Base-by-base conservation (phyloP, 2,113 vertebrate species). In the Mirounga angustirostris region DNA sequence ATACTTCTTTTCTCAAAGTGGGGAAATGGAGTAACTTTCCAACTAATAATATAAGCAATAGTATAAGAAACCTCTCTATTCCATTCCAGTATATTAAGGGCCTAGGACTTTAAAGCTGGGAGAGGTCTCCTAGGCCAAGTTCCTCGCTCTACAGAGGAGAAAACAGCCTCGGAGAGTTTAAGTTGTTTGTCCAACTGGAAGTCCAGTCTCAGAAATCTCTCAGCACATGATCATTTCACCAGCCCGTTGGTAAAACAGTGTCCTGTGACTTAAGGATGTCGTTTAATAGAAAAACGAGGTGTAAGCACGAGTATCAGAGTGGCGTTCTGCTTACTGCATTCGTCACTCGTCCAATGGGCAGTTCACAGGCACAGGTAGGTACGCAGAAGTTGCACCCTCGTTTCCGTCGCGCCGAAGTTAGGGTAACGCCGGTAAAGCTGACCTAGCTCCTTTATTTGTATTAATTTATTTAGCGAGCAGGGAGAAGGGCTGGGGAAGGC, bases 1-100 rank as follows among this genome's bases (percentile, higher is more conserved):
- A 58, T 63, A 80, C 69, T 84, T 91, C 18, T 95, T 74, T 63
- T 69, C 52, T 93, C 50, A 13, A 96, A 92, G 52, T 4, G 82
- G n/a, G 54, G n/a, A 85, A 89, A 63, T 74, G 33, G 16, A 83
- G 0, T 76, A 96, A 76, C 50, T 97, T 95, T 74, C n/a, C 43
- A 87, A 87, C 46, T n/a, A 78, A 65, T 43, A 71, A 85, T 71
- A 10, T n/a, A 86, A 52, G 30, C 74, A 88, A 86, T n/a, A 93
- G 59, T 65, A 6, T 63, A 50, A 83, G 50, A 80, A 73, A 21
- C 40, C n/a, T 40, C 11, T 21, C 13, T 43, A 43, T 40, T 78
- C 36, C 43, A 78, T 28, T 63, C 33, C 26, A 50, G 8, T 46
- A 22, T 33, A 9, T 88, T 58, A 85, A 79, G 89, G n/a, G n/a